Conservation (phyloP, 2,797 vertebrate species). For the Anguilla marmorata region DNA sequence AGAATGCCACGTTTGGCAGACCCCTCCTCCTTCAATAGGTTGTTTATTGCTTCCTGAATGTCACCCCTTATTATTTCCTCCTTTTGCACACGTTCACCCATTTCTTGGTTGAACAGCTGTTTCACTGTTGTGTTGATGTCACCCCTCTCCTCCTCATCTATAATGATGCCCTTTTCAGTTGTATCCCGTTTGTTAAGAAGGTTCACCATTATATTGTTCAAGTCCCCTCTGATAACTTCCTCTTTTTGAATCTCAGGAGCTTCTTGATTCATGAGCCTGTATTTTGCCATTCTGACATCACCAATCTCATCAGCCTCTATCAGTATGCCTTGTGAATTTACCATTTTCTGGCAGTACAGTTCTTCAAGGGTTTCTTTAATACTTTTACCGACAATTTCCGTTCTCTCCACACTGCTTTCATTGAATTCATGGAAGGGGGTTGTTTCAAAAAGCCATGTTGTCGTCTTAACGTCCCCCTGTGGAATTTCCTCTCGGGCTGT, state of each 20-base stretch:
- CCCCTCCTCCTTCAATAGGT: slow-evolving; percentile 70
- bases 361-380: slow-evolving; percentile 87
- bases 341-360: slow-evolving; percentile 83
- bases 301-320: slow-evolving; percentile 89
- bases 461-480: slow-evolving; percentile 85
- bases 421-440: slow-evolving; percentile 87
- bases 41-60: slow-evolving; percentile 83
- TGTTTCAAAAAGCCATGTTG: slow-evolving; percentile 92
- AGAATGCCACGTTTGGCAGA: slow-evolving; percentile 82
- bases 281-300: slow-evolving; percentile 91
- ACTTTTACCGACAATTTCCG: slow-evolving; percentile 86
- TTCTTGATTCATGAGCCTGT: slow-evolving; percentile 85
- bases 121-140: slow-evolving; percentile 81
- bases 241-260: slow-evolving; percentile 87
- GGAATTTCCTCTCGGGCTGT: slow-evolving; percentile 76
- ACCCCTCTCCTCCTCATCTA: slow-evolving; percentile 86
- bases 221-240: slow-evolving; percentile 82
- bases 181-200: slow-evolving; percentile 76
- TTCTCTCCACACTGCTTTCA: slow-evolving; percentile 74
- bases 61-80: slow-evolving; percentile 85
- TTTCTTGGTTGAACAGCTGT: slow-evolving; percentile 80
- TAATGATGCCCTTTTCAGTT: slow-evolving; percentile 69
- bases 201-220: slow-evolving; percentile 87
- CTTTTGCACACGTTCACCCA: slow-evolving; percentile 69
- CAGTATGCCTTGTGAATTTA: slow-evolving; percentile 83